These are phyloP conservation scores for Dinothrombium tinctorium DNA, from an alignment of 1,140 invertebrate genomes.

Conservation along the genomic window DNA sequence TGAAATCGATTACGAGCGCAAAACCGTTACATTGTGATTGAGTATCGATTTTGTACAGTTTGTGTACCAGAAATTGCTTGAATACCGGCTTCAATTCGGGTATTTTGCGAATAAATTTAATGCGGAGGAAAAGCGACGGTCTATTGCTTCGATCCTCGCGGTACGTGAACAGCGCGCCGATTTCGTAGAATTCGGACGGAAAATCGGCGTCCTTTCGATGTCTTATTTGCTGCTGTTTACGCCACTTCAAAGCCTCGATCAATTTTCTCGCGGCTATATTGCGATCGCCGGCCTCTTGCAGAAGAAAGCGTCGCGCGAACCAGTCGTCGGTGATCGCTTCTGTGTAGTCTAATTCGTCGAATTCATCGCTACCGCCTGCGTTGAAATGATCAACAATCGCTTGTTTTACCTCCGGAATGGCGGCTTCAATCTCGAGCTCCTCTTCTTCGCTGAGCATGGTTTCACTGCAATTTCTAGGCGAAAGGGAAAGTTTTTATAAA, in stretches of 20 bases:
- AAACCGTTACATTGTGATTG: constrained; percentile 6
- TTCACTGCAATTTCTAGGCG: no score
- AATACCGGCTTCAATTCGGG: constrained; percentile 4
- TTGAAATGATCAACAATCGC: background rate
- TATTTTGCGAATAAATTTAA: constrained; percentile 8
- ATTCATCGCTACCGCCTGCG: background rate
- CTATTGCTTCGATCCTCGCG: background rate
- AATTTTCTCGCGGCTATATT: background rate
- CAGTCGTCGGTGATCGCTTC: background rate
- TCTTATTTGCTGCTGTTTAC: background rate
- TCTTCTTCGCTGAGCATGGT: no score
- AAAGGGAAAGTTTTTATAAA: no score
- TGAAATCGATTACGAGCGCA: constrained; percentile 10
- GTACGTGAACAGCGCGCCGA: constrained; percentile 1
- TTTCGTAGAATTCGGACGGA: constrained; percentile 8
- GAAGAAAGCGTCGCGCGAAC: background rate
- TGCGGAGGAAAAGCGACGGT: constrained; percentile 7
- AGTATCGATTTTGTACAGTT: constrained; percentile 5
- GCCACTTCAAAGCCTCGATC: background rate
- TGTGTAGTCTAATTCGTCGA: background rate
- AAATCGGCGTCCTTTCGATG: background rate
- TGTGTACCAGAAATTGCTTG: constrained; percentile 4
- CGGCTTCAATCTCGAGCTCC: no score
- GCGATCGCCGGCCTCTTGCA: background rate
- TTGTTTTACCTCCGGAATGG: background rate